Base-by-base conservation (phyloP, 2,888 invertebrate species). In the Ichneumon xanthorius region DNA sequence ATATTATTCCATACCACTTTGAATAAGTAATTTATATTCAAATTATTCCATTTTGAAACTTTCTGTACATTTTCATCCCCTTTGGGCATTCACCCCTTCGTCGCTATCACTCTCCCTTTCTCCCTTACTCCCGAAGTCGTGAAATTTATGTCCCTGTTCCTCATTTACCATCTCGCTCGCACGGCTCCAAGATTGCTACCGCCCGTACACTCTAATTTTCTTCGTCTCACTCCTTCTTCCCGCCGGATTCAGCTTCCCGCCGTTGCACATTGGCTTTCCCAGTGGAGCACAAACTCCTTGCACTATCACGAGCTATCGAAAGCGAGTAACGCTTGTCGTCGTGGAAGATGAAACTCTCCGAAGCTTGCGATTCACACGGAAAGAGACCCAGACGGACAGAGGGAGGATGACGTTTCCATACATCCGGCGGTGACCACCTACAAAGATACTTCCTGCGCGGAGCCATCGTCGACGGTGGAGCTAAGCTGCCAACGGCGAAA, bases 221-320 rank as follows among this genome's bases (percentile, higher is more conserved):
- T 53, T 37, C 65, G 50, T 65, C 63, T 65, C 14, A 37, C 22
- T 33, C 50, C 37, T 65, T n/a, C 63, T 14, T 65, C 75, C 63
- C 9, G 19, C 40, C 19, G 30, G 55, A 14, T 11, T 45, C 33
- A 14, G 33, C 48, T 16, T 63, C 61, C 58, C 61, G 30, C 45
- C 33, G 75, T 6, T 33, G 48, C 63, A 76, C 65, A 76, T 63
- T 37, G 50, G 50, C 19, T 63, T 33, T 77, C 76, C 67, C 67
- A 48, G 19, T 50, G 75, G 30, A 73, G 55, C 73, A 68, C 40
- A 58, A 37, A 75, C 55, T 61, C 55, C 50, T 71, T 19, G 26
- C 55, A 14, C 58, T 50, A 82, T 78, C 68, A 67, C 58, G 67
- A 72, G 53, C 65, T 19, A 79, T 73, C 79, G 67, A 37, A 70